Evolutionary conservation across 2,888 invertebrate species (phyloP).

Genomic region (Dasypogon diadema): DNA sequence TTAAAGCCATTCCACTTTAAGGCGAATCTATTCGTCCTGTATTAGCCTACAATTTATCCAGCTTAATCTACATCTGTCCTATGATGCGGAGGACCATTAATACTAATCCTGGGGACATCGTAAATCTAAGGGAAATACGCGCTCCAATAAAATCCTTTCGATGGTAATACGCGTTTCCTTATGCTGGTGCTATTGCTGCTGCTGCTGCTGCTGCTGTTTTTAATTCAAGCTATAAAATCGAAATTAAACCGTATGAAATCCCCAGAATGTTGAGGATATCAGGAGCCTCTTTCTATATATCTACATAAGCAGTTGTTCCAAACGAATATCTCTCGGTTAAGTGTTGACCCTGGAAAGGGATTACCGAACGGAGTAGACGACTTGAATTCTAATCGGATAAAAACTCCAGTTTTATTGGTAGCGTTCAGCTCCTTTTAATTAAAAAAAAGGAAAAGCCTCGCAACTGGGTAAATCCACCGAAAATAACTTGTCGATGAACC

Average conservation of each 20-base stretch:
- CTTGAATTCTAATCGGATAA: constrained; percentile 34
- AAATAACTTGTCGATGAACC: not conserved
- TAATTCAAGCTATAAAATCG: constrained; percentile 34
- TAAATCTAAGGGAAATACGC: no score
- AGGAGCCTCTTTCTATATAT: not conserved
- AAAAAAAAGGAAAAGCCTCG: constrained; percentile 42
- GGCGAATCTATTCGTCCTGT: no score
- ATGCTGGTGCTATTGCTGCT: no score
- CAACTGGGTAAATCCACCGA: not conserved
- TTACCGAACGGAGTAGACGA: not conserved
- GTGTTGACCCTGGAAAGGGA: constrained; percentile 11
- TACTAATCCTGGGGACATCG: no score
- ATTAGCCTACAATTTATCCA: no score
- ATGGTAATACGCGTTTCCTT: no score
- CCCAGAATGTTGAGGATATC: not conserved
- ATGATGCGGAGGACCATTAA: no score
- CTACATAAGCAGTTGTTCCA: not conserved
- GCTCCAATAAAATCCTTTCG: no score
- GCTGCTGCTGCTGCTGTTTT: no score
- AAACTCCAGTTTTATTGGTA: constrained; percentile 28
- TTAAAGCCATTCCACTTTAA: no score
- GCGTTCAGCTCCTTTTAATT: constrained; percentile 34
- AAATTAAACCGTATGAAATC: constrained; percentile 24
- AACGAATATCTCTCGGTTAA: constrained; percentile 2
- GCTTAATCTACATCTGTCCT: no score